Evolutionary conservation across 2,797 vertebrate species (phyloP), one percentile per base, ranked within the genome.

Genomic region (Pipistrellus pipistrellus): DNA sequence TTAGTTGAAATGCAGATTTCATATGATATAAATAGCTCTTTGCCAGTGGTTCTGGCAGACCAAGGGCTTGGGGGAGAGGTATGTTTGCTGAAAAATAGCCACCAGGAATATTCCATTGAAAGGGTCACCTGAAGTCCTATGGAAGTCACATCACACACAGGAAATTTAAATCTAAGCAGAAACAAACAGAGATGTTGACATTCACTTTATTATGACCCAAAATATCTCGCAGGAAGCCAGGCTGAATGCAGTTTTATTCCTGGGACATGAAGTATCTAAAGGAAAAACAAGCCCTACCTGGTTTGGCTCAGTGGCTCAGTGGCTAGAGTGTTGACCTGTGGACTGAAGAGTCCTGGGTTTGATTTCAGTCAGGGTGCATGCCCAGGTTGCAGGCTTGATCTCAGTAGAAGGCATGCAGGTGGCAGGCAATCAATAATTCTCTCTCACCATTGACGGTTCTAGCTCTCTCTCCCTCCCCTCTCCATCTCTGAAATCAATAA

Each of bases 1-100:
- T 13, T 88, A 55, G 17, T 2, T 76, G 83, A 93, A 71, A 92
- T 55, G 27, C 21, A 88, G 92, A 84, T 35, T 27, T 80, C 41
- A 38, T 44, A 62, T 8, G 35, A 62, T n/a, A 77, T 57, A 75
- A 88, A 55, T 17, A 53, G 59, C 48, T 68, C 20, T 71, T 44
- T 62, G 57, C 55, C 13, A 14, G 32, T 85, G 38, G 15, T 75
- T 78, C 87, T 80, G 73, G n/a, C 12, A 12, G 51, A 21, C 51
- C 13, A 20, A 66, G 0, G 30, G 41, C 30, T 44, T 82, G 35
- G 20, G 44, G 59, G 38, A 91, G n/a, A 44, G 1, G 44, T 4
- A 17, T 53, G 13, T n/a, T 8, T 85, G n/a, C 17, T 17, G 41
- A 35, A 53, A 86, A 38, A 80, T 1, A 73, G 64, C 35, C 27